Conservation (phyloP, 2,888 invertebrate species). For the Papilio elwesi region DNA sequence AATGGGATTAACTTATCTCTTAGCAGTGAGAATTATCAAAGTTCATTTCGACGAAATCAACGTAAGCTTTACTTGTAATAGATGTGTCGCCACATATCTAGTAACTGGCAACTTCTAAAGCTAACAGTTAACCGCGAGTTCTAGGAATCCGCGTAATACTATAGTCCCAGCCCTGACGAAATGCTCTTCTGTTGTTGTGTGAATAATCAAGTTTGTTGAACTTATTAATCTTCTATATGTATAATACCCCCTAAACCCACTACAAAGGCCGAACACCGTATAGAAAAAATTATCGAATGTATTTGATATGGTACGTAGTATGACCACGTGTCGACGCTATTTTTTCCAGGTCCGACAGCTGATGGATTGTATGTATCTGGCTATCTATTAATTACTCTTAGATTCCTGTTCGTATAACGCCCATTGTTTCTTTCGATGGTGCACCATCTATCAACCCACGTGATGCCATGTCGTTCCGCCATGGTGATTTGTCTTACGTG, state of each 20-base stretch:
- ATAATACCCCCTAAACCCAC: too few relatives aligned
- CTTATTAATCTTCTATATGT: too few relatives aligned
- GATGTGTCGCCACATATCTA: not conserved
- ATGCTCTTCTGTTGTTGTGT: not conserved
- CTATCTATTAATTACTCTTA: constrained; percentile 79
- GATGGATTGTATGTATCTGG: constrained; percentile 72
- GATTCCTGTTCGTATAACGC: constrained; percentile 69
- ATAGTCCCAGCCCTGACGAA: not conserved
- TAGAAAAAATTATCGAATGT: not conserved
- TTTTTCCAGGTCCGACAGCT: constrained; percentile 48
- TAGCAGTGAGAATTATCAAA: not conserved
- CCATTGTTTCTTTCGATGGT: constrained; percentile 73
- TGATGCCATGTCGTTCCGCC: constrained; percentile 74
- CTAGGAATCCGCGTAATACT: not conserved
- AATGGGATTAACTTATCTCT: too few relatives aligned
- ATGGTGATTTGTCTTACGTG: constrained; percentile 74
- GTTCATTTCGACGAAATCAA: not conserved
- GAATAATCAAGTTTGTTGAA: too few relatives aligned
- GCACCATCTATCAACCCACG: constrained; percentile 76
- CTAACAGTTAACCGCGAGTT: not conserved
- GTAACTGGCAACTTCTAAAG: not conserved
- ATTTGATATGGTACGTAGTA: not conserved
- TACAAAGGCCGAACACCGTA: not conserved
- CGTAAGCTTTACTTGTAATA: not conserved
- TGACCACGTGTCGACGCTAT: constrained; percentile 42